Conservation (phyloP, 1,140 invertebrate genomes). For the Drosophila santomea region DNA sequence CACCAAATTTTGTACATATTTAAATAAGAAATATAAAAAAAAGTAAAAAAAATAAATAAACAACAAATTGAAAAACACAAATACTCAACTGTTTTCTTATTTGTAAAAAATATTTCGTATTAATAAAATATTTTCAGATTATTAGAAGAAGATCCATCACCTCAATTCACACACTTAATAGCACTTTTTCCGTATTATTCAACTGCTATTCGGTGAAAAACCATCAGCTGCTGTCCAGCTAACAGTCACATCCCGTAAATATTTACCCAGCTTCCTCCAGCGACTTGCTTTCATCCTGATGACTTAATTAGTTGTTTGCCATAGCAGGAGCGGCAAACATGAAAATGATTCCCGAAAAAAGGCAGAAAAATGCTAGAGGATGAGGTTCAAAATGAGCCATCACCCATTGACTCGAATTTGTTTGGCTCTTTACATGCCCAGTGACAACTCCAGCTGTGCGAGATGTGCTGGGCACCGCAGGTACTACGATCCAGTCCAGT, state of each 20-base stretch:
- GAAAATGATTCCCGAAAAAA: conserved; percentile 50
- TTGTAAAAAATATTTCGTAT: not conserved
- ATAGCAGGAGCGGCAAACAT: conserved; percentile 64
- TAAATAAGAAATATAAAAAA: not conserved
- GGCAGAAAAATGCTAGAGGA: conserved; percentile 20
- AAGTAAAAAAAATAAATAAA: conserved; percentile 45
- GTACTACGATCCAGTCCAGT: conserved; percentile 61
- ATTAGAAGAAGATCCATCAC: too few species aligned
- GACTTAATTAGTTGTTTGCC: conserved; percentile 75
- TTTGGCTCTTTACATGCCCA: conserved; percentile 82
- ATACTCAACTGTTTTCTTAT: not conserved
- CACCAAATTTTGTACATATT: conserved; percentile 23
- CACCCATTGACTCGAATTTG: conserved; percentile 65
- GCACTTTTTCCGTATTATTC: not conserved
- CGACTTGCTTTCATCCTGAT: conserved; percentile 61
- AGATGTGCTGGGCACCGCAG: conserved; percentile 67
- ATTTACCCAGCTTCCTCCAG: conserved; percentile 39
- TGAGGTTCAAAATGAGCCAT: conserved; percentile 61
- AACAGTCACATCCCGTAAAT: conserved; percentile 28
- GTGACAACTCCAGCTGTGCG: conserved; percentile 83
- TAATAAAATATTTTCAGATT: not conserved
- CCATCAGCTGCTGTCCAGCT: conserved; percentile 19
- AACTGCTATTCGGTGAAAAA: not conserved
- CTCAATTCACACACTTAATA: too few species aligned
- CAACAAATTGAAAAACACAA: conserved; percentile 16